A percentile compares a stretch with the other conserved stretches of the same genome.
Evolutionary conservation across 2,797 vertebrate species (phyloP).

Genomic region (Nothura maculosa): DNA sequence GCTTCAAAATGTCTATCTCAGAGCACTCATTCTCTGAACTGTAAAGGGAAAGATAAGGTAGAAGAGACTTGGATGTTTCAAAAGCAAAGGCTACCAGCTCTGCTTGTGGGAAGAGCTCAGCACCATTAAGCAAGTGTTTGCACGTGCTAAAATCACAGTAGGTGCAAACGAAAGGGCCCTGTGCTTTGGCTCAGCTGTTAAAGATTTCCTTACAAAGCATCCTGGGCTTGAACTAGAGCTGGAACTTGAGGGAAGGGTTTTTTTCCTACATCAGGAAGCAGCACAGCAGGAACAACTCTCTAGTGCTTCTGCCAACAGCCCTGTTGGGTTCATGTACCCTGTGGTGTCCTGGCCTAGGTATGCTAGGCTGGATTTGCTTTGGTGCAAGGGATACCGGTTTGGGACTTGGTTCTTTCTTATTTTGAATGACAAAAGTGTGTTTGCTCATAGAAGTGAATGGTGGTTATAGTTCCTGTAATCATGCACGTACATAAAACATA

Average conservation of each 20-base stretch:
- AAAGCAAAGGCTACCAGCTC: background rate
- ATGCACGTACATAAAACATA: background rate
- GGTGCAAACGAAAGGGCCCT: background rate
- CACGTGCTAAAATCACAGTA: fast-evolving
- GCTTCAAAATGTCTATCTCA: background rate
- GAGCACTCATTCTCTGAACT: background rate
- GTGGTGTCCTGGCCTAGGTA: background rate
- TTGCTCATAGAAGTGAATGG: background rate
- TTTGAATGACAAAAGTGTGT: background rate
- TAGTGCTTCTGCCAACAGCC: fast-evolving
- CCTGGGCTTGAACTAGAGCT: background rate
- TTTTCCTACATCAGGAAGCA: background rate
- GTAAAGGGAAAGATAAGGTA: background rate
- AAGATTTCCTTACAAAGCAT: background rate
- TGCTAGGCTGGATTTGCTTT: background rate
- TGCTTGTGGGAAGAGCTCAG: background rate
- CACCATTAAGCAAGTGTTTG: fast-evolving
- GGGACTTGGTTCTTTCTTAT: background rate
- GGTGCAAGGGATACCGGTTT: background rate
- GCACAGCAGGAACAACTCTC: background rate
- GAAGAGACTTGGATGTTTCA: background rate
- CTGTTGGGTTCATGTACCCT: background rate
- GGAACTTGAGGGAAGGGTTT: background rate
- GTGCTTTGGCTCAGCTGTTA: background rate
- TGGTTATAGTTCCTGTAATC: background rate